phyloP scores from a whole-genome alignment of 2,113 vertebrate genomes.

The Takifugu flavidus region DNA sequence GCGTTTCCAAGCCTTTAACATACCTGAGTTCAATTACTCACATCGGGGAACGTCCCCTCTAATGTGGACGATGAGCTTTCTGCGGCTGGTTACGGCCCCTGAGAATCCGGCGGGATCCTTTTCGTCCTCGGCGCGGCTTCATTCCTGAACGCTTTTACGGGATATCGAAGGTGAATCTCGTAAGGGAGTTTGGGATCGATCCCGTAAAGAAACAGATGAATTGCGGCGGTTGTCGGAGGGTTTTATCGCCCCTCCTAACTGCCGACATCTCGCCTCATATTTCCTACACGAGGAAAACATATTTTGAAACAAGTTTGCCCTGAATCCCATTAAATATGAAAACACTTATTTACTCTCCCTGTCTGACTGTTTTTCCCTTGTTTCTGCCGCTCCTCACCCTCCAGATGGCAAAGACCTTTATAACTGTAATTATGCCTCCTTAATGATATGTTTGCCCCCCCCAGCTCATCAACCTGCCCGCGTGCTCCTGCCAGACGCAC shows the following conservation, averaged over 20 bases:
- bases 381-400: constrained; percentile 24
- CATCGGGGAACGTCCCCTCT: constrained; percentile 8
- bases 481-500: constrained; percentile 34
- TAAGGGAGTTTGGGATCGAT: not conserved
- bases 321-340: constrained; percentile 18
- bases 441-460: constrained; percentile 52
- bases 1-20: constrained; percentile 30
- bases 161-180: not conserved
- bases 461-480: constrained; percentile 37
- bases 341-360: constrained; percentile 1
- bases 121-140: not conserved
- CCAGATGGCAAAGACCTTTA: constrained; percentile 59
- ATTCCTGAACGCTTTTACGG: not conserved
- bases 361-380: not conserved
- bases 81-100: constrained; percentile 10
- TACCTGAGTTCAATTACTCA: constrained; percentile 50
- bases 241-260: constrained; percentile 8
- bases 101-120: not conserved
- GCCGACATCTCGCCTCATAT: constrained; percentile 9
- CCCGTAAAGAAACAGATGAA: not conserved
- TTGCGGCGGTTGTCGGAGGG: not conserved
- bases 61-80: constrained; percentile 14
- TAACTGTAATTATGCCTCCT: constrained; percentile 64
- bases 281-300: not conserved
- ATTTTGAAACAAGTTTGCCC: constrained; percentile 10